Conservation (phyloP, 2,113 vertebrate genomes). For the Lanius ludovicianus region DNA sequence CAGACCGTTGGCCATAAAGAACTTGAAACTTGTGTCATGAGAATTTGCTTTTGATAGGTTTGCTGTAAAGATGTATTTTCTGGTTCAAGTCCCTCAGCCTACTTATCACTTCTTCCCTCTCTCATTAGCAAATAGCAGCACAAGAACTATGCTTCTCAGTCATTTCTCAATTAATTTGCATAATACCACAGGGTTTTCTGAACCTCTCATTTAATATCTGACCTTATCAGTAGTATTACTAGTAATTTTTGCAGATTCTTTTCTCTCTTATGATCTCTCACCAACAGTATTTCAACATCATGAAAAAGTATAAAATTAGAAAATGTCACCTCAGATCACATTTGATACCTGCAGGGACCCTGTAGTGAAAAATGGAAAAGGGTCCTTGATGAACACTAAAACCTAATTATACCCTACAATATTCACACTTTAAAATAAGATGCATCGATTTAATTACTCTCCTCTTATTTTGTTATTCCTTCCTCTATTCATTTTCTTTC, state of each 20-base stretch:
- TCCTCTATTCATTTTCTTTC: background rate
- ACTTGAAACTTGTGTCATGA: background rate
- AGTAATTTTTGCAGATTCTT: background rate
- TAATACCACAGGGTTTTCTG: background rate
- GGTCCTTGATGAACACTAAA: background rate
- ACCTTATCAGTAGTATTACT: background rate
- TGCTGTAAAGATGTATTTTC: background rate
- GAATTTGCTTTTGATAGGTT: background rate
- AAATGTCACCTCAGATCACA: background rate
- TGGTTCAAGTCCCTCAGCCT: background rate
- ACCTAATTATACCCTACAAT: background rate
- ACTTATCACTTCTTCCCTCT: background rate
- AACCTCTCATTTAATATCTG: background rate
- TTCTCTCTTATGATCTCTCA: background rate
- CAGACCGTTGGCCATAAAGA: background rate
- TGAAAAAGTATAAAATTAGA: background rate
- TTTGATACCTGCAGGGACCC: background rate
- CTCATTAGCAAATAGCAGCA: background rate
- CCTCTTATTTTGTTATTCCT: background rate
- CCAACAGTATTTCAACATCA: background rate
- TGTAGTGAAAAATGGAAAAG: background rate
- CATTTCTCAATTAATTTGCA: background rate
- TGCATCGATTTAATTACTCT: background rate
- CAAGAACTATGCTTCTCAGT: background rate
- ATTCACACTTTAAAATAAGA: background rate